Base-by-base conservation (phyloP, 2,113 vertebrate species). In the Etheostoma spectabile region DNA sequence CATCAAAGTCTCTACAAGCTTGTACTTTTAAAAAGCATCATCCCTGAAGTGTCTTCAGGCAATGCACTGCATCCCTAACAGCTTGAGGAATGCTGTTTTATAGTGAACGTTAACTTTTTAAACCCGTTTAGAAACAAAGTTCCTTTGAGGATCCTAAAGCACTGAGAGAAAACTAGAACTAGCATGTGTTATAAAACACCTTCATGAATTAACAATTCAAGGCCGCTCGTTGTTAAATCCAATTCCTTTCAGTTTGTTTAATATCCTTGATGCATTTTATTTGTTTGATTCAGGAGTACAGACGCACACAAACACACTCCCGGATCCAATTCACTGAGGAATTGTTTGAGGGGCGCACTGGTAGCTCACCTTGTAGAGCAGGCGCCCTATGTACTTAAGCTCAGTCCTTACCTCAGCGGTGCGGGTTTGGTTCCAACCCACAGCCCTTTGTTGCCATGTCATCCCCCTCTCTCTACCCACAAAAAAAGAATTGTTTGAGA, bases 311-410 rank as follows among this genome's bases (percentile, higher is more conserved):
- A 48, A 33, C 70, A 35, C 21, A 48, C 30, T 64, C 62, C n/a
- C 42, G 46, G 56, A 74, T 86, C 76, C 65, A 76, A 72, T 86
- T 70, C 71, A 77, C 77, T 24, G 35, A 75, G 83, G 74, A 56
- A 73, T 72, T 82, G 60, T 74, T 77, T 48, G 53, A 80, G 84
- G 38, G 38, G 38, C 8, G 2, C 38, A 38, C 38, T 8, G 8
- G 8, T 38, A 38, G 38, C 38, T 38, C 38, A 38, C 38, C 8
- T 38, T 38, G 38, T 2, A 38, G 38, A 10, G 38, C 38, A 38
- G 8, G 38, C 8, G 1, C 35, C 35, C 35, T 7, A 38, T 38
- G 35, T 38, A 38, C 8, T 8, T 8, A 38, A 8, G 8, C 35
- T 38, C 35, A 38, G 35, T 38, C 35, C 35, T 38, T 38, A 38